Conservation (phyloP, 2,888 invertebrate species). For the Monopis laevigella region DNA sequence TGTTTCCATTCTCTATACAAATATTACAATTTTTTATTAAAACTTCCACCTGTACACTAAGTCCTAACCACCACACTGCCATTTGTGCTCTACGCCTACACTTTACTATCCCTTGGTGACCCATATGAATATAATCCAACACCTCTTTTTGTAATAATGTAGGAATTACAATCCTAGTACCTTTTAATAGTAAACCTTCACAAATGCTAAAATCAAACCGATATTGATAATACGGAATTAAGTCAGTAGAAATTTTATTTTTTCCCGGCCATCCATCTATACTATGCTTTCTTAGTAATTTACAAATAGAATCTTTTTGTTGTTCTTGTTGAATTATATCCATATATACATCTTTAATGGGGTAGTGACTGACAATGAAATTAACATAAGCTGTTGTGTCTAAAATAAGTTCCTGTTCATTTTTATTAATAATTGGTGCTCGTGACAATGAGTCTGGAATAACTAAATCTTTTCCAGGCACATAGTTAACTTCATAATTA, state of each 20-base stretch:
- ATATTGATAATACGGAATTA: slow-evolving; percentile 1
- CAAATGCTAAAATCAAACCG: slow-evolving; percentile 2
- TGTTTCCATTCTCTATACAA: slow-evolving; percentile 3
- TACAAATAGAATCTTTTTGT: slow-evolving; percentile 7
- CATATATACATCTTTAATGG: slow-evolving; percentile 2
- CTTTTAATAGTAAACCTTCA: neutral
- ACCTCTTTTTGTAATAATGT: slow-evolving; percentile 5
- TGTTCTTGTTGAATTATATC: slow-evolving; percentile 3
- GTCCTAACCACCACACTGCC: slow-evolving; percentile 17
- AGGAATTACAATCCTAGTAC: neutral
- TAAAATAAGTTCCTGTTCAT: neutral
- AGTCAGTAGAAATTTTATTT: neutral
- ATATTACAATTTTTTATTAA: neutral
- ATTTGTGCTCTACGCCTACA: slow-evolving; percentile 15
- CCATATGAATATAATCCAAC: slow-evolving; percentile 13
- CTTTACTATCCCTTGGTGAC: slow-evolving; percentile 14
- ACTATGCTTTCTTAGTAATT: neutral
- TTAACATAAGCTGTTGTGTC: neutral
- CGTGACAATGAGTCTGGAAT: slow-evolving; percentile 21
- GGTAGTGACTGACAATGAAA: neutral
- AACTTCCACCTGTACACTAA: slow-evolving; percentile 1
- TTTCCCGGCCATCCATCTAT: slow-evolving; percentile 6
- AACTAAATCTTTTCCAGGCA: slow-evolving; percentile 20
- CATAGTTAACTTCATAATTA: slow-evolving; percentile 18
- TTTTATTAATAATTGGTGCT: neutral